Conservation (phyloP, 2,888 invertebrate species). For the Baccha elongata region DNA sequence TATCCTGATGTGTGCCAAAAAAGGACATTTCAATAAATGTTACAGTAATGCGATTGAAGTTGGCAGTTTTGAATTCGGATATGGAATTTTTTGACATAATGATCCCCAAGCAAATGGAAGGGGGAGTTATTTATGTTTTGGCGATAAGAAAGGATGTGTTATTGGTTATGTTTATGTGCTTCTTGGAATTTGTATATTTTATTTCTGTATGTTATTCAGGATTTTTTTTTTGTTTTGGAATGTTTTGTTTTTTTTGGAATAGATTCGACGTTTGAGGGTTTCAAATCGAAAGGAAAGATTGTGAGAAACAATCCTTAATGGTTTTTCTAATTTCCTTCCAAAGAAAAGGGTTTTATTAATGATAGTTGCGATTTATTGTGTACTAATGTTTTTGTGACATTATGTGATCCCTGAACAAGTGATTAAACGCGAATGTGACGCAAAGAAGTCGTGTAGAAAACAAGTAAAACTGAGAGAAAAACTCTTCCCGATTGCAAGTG, state of each 20-base stretch:
- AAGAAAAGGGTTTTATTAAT: constrained; percentile 65
- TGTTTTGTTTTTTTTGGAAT: too few species aligned
- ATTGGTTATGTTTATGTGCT: background rate
- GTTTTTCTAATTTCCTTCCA: constrained; percentile 67
- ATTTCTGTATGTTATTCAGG: too few species aligned
- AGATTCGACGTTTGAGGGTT: constrained; percentile 63
- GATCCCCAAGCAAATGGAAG: constrained; percentile 55
- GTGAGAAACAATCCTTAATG: constrained; percentile 75
- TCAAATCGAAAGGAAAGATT: constrained; percentile 77
- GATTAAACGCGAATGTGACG: constrained; percentile 19
- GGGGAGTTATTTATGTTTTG: constrained; percentile 23
- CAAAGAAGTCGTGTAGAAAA: constrained; percentile 14
- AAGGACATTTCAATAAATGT: constrained; percentile 71
- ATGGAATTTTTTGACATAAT: constrained; percentile 72
- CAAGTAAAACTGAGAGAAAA: constrained; percentile 6
- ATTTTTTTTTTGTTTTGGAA: too few species aligned
- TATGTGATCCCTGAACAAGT: constrained; percentile 39
- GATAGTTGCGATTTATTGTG: constrained; percentile 60
- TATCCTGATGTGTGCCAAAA: constrained; percentile 45
- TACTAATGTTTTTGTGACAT: constrained; percentile 2
- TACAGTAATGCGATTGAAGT: constrained; percentile 70
- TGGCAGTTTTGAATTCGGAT: constrained; percentile 72
- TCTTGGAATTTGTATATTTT: too few species aligned
- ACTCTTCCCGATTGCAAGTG: background rate
- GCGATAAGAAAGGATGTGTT: too few species aligned